Percentiles rank a stretch among this genome's conserved stretches.
Conservation (phyloP, 2,888 invertebrate genomes). For the Corbicula japonica region DNA sequence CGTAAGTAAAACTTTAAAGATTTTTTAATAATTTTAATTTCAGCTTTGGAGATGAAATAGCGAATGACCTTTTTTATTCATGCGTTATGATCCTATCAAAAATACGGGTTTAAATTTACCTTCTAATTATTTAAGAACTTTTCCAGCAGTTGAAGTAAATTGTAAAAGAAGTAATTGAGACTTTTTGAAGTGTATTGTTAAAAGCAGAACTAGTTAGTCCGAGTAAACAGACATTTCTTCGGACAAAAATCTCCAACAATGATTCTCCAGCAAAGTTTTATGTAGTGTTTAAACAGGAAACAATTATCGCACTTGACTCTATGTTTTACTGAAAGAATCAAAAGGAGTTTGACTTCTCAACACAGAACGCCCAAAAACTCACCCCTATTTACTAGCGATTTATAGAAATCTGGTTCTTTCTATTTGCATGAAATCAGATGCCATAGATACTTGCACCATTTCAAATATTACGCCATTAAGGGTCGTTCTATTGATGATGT, state of each 20-base stretch:
- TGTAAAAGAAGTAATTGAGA: conserved; percentile 38
- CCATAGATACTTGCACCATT: no score
- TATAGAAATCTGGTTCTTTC: no score
- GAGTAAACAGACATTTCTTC: conserved; percentile 47
- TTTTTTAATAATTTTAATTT: conserved; percentile 18
- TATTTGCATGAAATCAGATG: no score
- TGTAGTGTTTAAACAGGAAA: conserved; percentile 18
- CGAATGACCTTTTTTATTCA: conserved; percentile 41
- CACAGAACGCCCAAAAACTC: conserved; percentile 32
- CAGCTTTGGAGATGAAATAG: conserved; percentile 26
- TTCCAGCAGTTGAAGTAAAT: not conserved
- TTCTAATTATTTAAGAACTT: conserved; percentile 42
- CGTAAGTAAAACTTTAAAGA: not conserved
- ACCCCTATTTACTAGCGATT: no score
- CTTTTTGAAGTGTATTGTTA: conserved; percentile 4
- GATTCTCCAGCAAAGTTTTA: not conserved
- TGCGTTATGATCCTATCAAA: conserved; percentile 38
- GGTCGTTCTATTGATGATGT: no score
- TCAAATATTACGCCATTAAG: no score
- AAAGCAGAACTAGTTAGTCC: conserved; percentile 25
- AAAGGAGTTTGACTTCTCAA: conserved; percentile 38
- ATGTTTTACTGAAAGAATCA: conserved; percentile 28
- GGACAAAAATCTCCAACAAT: conserved; percentile 10
- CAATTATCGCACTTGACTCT: conserved; percentile 59
- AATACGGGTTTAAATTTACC: conserved; percentile 43